Evolutionary conservation across 2,113 vertebrate species (phyloP), one percentile per base, ranked within the genome.

Genomic region (Rhynchomys soricoides): DNA sequence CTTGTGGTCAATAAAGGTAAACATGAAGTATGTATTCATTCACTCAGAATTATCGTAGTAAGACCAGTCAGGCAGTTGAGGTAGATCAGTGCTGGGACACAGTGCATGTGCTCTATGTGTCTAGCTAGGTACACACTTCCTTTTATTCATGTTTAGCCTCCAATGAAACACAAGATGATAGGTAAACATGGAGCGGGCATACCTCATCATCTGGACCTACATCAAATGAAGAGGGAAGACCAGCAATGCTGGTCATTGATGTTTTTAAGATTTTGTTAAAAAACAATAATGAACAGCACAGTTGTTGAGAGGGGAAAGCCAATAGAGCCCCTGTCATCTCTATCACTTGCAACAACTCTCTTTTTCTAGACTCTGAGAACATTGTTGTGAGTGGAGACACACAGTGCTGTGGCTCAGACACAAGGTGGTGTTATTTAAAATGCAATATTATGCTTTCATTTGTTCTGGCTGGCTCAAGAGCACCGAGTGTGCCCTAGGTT

Each of bases 291-390:
- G 59, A 50, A 24, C 22, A 74, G 31, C 22, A 92, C 89, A 79
- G 7, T 66, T 50, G 37, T 83, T 77, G 7, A 83, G 48, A 29
- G 71, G 37, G 16, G 31, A 64, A 59, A 34, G 5, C 5, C 0
- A 9, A 59, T 0, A 11, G 5, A 62, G 2, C 45, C 40, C 0
- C 16, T 7, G 5, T 7, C 0, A 0, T 40, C 16, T 71, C 50
- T 52, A 2, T 7, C 31, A 21, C 40, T 86, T 37, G 34, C 21
- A 26, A 0, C 5, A 34, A 24, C n/a, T 70, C 85, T 81, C 50
- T 34, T 64, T 75, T 40, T 24, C 40, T 40, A 71, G 75, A 74
- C 21, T 82, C 31, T 43, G 50, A 34, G 62, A 52, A 7, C 45
- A 45, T 50, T 57, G 75, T 45, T 89, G 50, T 37, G 70, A 43